Evolutionary conservation across 2,797 vertebrate species (phyloP), one percentile per base, ranked within the genome.

Genomic region (Menidia menidia): DNA sequence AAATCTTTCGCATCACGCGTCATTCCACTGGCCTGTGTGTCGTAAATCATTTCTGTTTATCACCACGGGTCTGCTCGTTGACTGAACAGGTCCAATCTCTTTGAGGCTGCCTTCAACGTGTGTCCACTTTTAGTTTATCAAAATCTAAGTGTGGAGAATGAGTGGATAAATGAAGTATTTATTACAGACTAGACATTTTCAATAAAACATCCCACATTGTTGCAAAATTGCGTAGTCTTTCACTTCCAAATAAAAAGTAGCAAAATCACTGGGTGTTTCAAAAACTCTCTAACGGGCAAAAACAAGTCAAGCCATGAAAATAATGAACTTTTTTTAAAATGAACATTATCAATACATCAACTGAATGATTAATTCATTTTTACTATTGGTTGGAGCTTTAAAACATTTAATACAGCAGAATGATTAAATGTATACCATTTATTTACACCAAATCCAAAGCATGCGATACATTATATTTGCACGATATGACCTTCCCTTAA

Each of bases 21-120:
- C 3, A 12, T 47, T 53, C 16, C 68, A 41, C 48, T 12, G 45
- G 9, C 11, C 13, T 45, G 16, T 54, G 59, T 52, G 48, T 55
- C 19, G 35, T 71, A 66, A 73, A 69, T 76, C 30, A 18, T 5
- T 39, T 15, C 13, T 19, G 25, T 66, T 73, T 13, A 73, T 70
- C 65, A 42, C 47, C 15, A 43, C 56, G 44, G 30, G 30, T 9
- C 51, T 64, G 11, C 12, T 63, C 15, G 56, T 62, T 54, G 44
- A 32, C 25, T 31, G 18, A 64, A 44, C 52, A 45, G 12, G 16
- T 50, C 13, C 12, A 42, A 39, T 25, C 10, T 31, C 3, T 59
- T 60, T 45, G 14, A 39, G 19, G 18, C 59, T 54, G 16, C 13
- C 42, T 70, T 59, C 3, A n/a, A 19, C 4, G 35, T 50, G 8